Conservation (phyloP, 2,888 invertebrate genomes). For the Hydraecia micacea region DNA sequence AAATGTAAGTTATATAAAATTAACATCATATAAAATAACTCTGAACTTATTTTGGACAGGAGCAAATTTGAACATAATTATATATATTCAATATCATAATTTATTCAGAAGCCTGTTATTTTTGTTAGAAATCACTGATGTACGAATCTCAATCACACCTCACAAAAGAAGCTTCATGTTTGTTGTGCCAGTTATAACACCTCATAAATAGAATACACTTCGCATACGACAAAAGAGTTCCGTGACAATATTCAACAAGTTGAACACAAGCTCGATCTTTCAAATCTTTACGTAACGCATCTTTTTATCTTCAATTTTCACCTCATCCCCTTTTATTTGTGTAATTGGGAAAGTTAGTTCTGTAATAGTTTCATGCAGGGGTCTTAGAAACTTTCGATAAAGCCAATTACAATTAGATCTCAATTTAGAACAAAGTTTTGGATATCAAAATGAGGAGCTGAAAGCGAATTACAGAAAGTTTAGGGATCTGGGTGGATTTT, state of each 20-base stretch:
- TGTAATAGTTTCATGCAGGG: conserved; percentile 55
- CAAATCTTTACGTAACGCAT: conserved; percentile 50
- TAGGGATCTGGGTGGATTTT: conserved; percentile 11
- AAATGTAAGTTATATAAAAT: conserved; percentile 79
- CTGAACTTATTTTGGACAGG: not conserved
- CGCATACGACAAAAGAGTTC: conserved; percentile 35
- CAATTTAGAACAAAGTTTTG: conserved; percentile 48
- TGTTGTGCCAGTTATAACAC: not conserved
- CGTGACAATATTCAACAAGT: conserved; percentile 59
- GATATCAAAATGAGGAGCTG: conserved; percentile 37
- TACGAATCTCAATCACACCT: conserved; percentile 1
- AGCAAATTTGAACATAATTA: not conserved
- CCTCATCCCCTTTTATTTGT: conserved; percentile 64
- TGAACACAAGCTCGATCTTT: conserved; percentile 38
- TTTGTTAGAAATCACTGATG: conserved; percentile 25
- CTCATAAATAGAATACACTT: conserved; percentile 25
- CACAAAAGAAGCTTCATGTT: conserved; percentile 8
- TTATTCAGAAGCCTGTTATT: not conserved
- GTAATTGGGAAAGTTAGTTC: conserved; percentile 60
- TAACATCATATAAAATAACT: not conserved
- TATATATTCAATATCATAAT: not conserved
- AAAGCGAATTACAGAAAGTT: conserved; percentile 27
- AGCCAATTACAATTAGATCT: conserved; percentile 60
- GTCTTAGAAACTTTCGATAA: conserved; percentile 56
- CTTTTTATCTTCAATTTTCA: conserved; percentile 53